phyloP scores from a whole-genome alignment of 2,888 invertebrate species.

The Slavum lentiscoides region DNA sequence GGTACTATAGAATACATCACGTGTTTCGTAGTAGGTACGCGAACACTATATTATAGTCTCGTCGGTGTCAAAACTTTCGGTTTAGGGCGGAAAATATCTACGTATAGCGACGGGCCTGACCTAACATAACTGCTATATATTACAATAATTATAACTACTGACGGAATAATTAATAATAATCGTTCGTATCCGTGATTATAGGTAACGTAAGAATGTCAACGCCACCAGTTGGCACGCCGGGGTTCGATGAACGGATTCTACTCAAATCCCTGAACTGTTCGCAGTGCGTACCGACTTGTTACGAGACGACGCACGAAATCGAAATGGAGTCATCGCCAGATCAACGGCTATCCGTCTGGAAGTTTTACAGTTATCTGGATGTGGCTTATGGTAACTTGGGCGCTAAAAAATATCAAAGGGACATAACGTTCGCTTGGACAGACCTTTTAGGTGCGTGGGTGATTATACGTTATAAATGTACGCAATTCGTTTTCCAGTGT shows the following conservation, averaged over 20 bases:
- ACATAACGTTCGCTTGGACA: constrained; percentile 56
- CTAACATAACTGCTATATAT: too few species aligned
- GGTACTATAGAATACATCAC: too few species aligned
- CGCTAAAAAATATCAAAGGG: constrained; percentile 56
- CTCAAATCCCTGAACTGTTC: constrained; percentile 56
- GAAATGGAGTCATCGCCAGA: constrained; percentile 54
- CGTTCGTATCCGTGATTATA: not conserved
- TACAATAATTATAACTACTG: too few species aligned
- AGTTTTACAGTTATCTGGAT: constrained; percentile 55
- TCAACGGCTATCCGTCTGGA: constrained; percentile 29
- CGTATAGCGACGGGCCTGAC: too few species aligned
- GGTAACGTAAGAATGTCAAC: constrained; percentile 54
- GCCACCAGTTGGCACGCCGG: constrained; percentile 55
- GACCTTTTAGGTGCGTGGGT: constrained; percentile 55
- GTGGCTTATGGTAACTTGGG: constrained; percentile 56
- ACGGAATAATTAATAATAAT: too few species aligned
- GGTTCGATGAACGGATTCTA: constrained; percentile 54
- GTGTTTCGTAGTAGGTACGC: too few species aligned
- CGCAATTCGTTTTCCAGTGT: too few species aligned
- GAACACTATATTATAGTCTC: too few species aligned
- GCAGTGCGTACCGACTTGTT: constrained; percentile 56
- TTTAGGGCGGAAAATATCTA: too few species aligned
- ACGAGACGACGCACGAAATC: constrained; percentile 56
- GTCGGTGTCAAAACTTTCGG: too few species aligned
- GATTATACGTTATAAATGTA: not conserved